Evolutionary conservation across 1,140 invertebrate genomes (phyloP).

Genomic region (Steinernema feltiae): DNA sequence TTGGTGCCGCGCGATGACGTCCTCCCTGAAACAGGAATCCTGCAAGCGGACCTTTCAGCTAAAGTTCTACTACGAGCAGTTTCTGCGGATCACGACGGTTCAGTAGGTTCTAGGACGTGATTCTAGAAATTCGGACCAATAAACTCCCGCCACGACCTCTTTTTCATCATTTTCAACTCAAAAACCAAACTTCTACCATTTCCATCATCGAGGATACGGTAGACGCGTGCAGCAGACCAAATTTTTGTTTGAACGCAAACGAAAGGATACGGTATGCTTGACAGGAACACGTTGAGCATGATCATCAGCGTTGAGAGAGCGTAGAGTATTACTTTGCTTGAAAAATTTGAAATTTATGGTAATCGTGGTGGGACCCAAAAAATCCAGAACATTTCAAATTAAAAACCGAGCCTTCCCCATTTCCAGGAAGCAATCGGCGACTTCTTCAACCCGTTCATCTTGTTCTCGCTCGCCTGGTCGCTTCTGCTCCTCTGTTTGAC

Average conservation of each 20-base stretch:
- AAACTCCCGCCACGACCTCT: too few relatives aligned
- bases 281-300: slow-evolving; percentile 26
- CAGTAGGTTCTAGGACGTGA: too few relatives aligned
- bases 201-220: slow-evolving; percentile 47
- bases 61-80: slow-evolving; percentile 54
- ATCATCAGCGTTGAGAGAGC: slow-evolving; percentile 17
- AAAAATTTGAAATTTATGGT: background rate
- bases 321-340: background rate
- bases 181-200: slow-evolving; percentile 19
- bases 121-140: too few relatives aligned
- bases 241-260: slow-evolving; percentile 27
- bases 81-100: slow-evolving; percentile 45
- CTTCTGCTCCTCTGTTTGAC: slow-evolving; percentile 46
- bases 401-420: slow-evolving; percentile 11
- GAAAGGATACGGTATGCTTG: slow-evolving; percentile 24
- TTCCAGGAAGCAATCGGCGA: slow-evolving; percentile 48
- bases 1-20: slow-evolving; percentile 40
- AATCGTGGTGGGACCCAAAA: too few relatives aligned
- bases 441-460: slow-evolving; percentile 48
- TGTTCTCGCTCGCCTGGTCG: slow-evolving; percentile 51
- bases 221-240: slow-evolving; percentile 46
- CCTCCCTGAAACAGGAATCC: slow-evolving; percentile 43
- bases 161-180: background rate
- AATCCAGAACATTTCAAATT: slow-evolving; percentile 10
- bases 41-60: slow-evolving; percentile 39